Base-by-base conservation (phyloP, 2,113 vertebrate species). In the Oreochromis tanganicae region DNA sequence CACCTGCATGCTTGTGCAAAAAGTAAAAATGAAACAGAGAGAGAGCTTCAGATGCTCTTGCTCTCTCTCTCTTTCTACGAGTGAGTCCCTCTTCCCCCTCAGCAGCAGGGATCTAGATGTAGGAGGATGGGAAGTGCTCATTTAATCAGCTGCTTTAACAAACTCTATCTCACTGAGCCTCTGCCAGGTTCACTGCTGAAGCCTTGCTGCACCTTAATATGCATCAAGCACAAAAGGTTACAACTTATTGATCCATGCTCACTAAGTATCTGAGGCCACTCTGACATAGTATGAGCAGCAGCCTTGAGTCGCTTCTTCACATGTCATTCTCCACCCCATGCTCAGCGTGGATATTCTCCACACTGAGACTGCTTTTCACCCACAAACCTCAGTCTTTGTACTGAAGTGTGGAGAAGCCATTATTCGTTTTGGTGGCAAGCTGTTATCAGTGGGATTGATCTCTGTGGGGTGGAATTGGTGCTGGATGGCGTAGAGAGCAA, bases 371-470 rank as follows among this genome's bases (percentile, higher is more conserved):
- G 38, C 50, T 81, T 34, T 71, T 68, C 21, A 46, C 21, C 32
- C 80, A 4, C 63, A 54, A 32, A 52, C 56, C 13, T 81, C 2
- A 16, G 34, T 41, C 55, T 84, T 88, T 80, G 10, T 66, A 85
- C 27, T 6, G 78, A 88, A 81, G 90, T 79, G 24, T 24, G 36
- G 52, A 79, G 50, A 85, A 87, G 85, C 89, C 68, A 66, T 82
- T 90, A 94, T 95, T 95, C 95, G 92, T 91, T 92, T 93, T 85
- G 83, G 54, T 24, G 78, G 79, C 73, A 11, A 79, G 29, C 36
- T 7, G 63, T 91, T 96, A 96, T 96, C 95, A 14, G 63, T 21
- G 24, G 81, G 91, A 91, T 93, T 83, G 91, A 96, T 96, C 94
- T 24, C 86, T 5, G 68, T 16, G 38, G 88, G 88, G 79, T 92